Evolutionary conservation across 2,888 invertebrate genomes (phyloP).

Genomic region (Drosophila kanekoi): DNA sequence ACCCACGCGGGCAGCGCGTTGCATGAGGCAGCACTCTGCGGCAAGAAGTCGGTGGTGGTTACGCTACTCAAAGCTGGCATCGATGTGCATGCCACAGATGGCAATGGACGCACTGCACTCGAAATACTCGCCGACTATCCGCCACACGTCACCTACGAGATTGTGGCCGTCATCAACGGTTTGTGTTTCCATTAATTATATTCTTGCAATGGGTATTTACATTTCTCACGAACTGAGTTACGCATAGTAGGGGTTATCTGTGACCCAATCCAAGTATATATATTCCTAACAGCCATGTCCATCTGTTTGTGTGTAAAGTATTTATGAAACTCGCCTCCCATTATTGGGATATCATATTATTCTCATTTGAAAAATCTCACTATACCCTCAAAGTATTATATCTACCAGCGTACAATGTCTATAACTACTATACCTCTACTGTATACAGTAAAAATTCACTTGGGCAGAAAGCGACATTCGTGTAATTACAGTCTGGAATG

Average conservation of each 20-base stretch:
- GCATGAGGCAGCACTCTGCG: conserved; percentile 96
- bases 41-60: conserved; percentile 94
- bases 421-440: too few relatives aligned
- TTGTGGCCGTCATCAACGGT: conserved; percentile 91
- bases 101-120: conserved; percentile 92
- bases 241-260: background rate
- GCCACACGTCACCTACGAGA: conserved; percentile 93
- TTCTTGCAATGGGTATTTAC: background rate
- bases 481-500: too few relatives aligned
- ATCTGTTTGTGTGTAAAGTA: too few relatives aligned
- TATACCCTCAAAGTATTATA: too few relatives aligned
- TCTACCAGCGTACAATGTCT: too few relatives aligned
- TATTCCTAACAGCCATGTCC: background rate
- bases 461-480: too few relatives aligned
- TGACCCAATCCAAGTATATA: background rate
- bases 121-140: conserved; percentile 94
- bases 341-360: too few relatives aligned
- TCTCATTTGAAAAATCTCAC: too few relatives aligned
- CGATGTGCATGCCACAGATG: conserved; percentile 91
- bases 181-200: conserved; percentile 27
- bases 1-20: conserved; percentile 95
- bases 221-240: background rate
- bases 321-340: too few relatives aligned
- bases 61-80: conserved; percentile 92
- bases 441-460: too few relatives aligned